Evolutionary conservation across 1,140 invertebrate species (phyloP).

Genomic region (Lepidotrigona ventralis): DNA sequence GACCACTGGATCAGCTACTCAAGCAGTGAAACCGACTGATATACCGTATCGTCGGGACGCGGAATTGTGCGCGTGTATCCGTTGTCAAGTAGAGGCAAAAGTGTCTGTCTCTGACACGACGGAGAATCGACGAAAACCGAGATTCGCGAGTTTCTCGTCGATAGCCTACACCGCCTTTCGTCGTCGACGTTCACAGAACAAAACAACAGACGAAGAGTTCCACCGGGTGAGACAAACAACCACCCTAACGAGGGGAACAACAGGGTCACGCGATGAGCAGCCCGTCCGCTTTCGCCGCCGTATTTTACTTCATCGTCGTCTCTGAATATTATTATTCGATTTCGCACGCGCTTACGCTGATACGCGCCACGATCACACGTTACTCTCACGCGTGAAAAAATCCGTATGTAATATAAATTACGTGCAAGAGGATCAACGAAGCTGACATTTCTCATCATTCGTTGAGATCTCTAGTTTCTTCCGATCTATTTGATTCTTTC

Average conservation of each 20-base stretch:
- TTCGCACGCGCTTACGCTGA: constrained; percentile 3
- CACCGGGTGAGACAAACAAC: not conserved
- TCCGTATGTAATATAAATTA: constrained; percentile 8
- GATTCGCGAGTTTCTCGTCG: not conserved
- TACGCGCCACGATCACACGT: not conserved
- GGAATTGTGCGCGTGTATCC: not conserved
- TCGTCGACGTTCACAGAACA: constrained; percentile 9
- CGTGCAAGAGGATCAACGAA: not conserved
- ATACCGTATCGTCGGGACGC: constrained; percentile 17
- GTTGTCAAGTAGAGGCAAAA: not conserved
- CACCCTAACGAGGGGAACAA: constrained; percentile 15
- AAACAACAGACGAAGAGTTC: not conserved
- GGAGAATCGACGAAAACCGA: not conserved
- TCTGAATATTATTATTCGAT: not conserved
- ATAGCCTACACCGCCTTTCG: not conserved
- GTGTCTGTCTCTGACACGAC: not conserved
- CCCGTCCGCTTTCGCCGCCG: constrained; percentile 68
- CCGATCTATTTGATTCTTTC: not conserved
- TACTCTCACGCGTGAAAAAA: constrained; percentile 1
- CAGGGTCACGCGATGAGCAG: constrained; percentile 62
- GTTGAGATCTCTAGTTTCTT: not conserved
- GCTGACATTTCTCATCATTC: constrained; percentile 9
- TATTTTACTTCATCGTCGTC: constrained; percentile 23
- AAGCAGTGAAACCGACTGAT: constrained; percentile 25
- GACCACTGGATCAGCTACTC: not conserved